A percentile compares a stretch with the other conserved stretches of the same genome.
phyloP scores from a whole-genome alignment of 2,888 invertebrate species.

The Morpho deidamia region DNA sequence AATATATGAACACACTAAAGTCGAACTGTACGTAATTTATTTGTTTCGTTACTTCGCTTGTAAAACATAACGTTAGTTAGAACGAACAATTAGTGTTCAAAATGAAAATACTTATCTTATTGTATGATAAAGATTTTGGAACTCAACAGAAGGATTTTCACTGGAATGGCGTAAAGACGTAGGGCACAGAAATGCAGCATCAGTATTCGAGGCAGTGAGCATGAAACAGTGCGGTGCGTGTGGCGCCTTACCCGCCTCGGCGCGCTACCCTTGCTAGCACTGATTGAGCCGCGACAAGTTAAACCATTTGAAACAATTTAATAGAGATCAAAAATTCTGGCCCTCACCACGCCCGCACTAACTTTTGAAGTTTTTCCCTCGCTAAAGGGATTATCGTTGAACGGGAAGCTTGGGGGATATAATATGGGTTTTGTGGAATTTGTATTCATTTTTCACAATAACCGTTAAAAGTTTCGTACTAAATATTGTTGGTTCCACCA shows the following conservation, averaged over 20 bases:
- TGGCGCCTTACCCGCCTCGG: conserved; percentile 34
- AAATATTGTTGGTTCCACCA: too few species aligned
- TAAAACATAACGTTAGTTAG: too few species aligned
- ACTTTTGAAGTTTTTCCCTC: conserved; percentile 79
- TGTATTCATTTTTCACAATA: conserved; percentile 34
- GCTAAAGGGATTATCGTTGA: conserved; percentile 75
- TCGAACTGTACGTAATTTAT: too few species aligned
- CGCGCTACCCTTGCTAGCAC: conserved; percentile 32
- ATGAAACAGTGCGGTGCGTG: conserved; percentile 42
- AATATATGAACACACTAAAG: too few species aligned
- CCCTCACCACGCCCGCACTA: conserved; percentile 70
- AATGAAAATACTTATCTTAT: too few species aligned
- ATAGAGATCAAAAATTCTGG: conserved; percentile 77
- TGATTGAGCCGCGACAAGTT: conserved; percentile 79
- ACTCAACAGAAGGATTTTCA: too few species aligned
- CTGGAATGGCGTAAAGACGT: neutral
- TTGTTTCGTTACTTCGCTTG: too few species aligned
- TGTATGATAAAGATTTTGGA: too few species aligned
- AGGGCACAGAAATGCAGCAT: conserved; percentile 31
- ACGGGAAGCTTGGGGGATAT: conserved; percentile 64
- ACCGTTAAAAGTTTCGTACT: neutral
- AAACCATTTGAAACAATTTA: conserved; percentile 79
- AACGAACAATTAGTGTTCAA: too few species aligned
- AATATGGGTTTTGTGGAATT: conserved; percentile 63
- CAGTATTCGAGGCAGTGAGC: conserved; percentile 54